Percentiles rank a stretch among this genome's conserved stretches.
Evolutionary conservation across 2,888 invertebrate genomes (phyloP).

Genomic region (Drosophila anomelani): DNA sequence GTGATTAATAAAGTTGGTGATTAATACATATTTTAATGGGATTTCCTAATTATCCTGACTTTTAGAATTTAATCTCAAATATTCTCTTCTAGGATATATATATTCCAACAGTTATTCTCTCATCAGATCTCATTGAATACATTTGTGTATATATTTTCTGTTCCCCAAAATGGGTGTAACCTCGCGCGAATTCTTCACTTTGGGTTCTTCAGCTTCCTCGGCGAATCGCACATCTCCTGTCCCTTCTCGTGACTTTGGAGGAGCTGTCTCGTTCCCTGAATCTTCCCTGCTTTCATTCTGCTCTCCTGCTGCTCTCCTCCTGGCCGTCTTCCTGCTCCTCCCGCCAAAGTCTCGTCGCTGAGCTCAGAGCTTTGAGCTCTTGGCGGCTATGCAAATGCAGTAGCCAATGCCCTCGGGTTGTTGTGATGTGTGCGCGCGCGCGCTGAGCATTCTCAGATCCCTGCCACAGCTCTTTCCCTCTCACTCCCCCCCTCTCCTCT

Average conservation of each 20-base stretch:
- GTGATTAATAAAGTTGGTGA: too few species aligned
- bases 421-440: constrained; percentile 81
- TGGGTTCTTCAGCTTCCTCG: constrained; percentile 4
- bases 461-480: constrained; percentile 7
- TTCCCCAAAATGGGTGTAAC: constrained; percentile 20
- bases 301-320: constrained; percentile 1
- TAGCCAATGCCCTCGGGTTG: constrained; percentile 83
- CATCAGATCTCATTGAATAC: background rate
- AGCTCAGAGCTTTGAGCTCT: constrained; percentile 35
- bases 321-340: background rate
- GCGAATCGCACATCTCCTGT: constrained; percentile 40
- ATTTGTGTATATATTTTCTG: background rate
- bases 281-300: constrained; percentile 2
- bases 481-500: background rate
- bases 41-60: too few species aligned
- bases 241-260: constrained; percentile 44
- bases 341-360: constrained; percentile 5
- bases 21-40: background rate
- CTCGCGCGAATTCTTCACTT: constrained; percentile 28
- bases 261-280: constrained; percentile 30
- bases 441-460: constrained; percentile 48
- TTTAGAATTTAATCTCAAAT: too few species aligned
- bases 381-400: constrained; percentile 83
- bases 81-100: background rate
- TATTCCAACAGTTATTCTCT: too few species aligned